These are phyloP conservation scores for Crotalus horridus DNA, from an alignment of 2,113 vertebrate genomes.

Conservation along the genomic window DNA sequence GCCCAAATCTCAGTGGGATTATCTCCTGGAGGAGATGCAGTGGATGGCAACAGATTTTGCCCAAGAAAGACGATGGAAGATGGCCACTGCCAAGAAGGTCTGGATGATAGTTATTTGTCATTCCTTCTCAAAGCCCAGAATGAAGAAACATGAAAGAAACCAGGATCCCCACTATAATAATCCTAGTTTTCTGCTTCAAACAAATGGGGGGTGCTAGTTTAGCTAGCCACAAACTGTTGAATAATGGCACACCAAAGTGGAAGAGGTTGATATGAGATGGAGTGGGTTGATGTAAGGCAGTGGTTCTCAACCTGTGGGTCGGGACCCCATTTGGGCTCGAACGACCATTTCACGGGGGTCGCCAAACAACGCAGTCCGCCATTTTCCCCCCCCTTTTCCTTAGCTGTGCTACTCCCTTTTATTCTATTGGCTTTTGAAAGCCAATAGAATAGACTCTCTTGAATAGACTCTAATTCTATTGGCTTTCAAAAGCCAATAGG, in stretches of 20 bases:
- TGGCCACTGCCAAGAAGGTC: conserved; percentile 95
- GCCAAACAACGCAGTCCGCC: too few species aligned
- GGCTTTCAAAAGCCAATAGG: too few species aligned
- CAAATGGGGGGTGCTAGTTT: not conserved
- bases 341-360: too few species aligned
- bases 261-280: not conserved
- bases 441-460: too few species aligned
- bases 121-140: not conserved
- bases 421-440: too few species aligned
- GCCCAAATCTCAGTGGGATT: conserved; percentile 96
- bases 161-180: not conserved
- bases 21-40: conserved; percentile 96
- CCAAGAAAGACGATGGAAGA: conserved; percentile 95
- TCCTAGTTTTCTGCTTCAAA: not conserved
- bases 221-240: not conserved
- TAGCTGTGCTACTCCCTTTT: too few species aligned
- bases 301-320: too few species aligned
- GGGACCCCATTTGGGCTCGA: too few species aligned
- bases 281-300: not conserved
- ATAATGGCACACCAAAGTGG: not conserved
- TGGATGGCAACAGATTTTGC: conserved; percentile 99
- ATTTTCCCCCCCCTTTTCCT: too few species aligned
- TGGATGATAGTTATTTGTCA: fast-evolving
- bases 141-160: not conserved
- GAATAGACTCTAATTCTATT: too few species aligned